A percentile compares a stretch with the other conserved stretches of the same genome.
phyloP scores from a whole-genome alignment of 1,140 invertebrate genomes.

The Lordiphosa stackelbergi region DNA sequence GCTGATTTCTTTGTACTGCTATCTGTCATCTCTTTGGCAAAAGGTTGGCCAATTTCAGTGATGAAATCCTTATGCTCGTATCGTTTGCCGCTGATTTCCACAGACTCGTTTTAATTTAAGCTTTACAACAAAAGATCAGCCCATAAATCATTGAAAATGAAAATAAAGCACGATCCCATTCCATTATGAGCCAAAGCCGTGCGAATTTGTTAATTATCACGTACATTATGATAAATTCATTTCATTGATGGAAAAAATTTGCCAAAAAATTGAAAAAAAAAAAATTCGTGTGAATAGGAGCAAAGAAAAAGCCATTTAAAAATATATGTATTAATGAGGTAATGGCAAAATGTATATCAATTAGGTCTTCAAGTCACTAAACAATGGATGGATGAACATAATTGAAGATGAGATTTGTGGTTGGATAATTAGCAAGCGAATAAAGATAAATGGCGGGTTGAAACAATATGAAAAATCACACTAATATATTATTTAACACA shows the following conservation, averaged over 20 bases:
- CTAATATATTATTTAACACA: too few relatives aligned
- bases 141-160: conserved; percentile 42
- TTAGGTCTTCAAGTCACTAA: too few relatives aligned
- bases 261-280: neutral
- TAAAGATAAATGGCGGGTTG: conserved; percentile 12
- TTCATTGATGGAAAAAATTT: conserved; percentile 25
- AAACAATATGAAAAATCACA: too few relatives aligned
- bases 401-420: neutral
- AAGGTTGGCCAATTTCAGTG: conserved; percentile 4
- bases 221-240: conserved; percentile 38
- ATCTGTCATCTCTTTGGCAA: neutral
- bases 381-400: too few relatives aligned
- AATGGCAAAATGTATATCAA: too few relatives aligned
- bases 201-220: conserved; percentile 67
- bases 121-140: conserved; percentile 1
- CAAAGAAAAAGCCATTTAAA: conserved; percentile 4
- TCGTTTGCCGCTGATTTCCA: neutral
- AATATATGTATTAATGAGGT: conserved; percentile 16
- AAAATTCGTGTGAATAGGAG: conserved; percentile 20
- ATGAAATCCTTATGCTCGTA: neutral
- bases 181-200: conserved; percentile 14
- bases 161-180: conserved; percentile 22
- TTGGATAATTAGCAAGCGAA: conserved; percentile 13
- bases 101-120: conserved; percentile 24
- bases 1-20: neutral